Conservation (phyloP, 2,797 vertebrate genomes). For the Thamnophis elegans region DNA sequence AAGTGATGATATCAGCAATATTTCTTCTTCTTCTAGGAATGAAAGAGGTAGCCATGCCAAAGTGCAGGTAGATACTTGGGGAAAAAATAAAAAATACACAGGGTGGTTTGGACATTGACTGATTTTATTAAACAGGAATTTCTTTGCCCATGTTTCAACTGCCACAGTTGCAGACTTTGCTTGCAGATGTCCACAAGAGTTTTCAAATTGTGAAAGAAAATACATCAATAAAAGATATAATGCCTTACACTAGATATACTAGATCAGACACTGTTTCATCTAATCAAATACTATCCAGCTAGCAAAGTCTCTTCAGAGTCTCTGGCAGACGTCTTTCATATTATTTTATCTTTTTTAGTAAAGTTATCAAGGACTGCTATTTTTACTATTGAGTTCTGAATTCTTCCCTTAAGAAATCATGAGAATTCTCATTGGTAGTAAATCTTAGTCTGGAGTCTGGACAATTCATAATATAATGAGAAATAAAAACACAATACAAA, state of each 20-base stretch:
- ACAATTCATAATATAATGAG: neutral
- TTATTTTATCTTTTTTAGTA: neutral
- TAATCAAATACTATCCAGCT: neutral
- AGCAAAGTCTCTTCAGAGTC: neutral
- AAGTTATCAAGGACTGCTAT: neutral
- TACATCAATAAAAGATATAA: neutral
- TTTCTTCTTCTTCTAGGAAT: neutral
- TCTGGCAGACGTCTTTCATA: neutral
- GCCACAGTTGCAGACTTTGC: neutral
- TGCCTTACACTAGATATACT: neutral
- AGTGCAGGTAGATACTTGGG: neutral
- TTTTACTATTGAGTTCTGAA: neutral
- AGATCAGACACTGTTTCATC: neutral
- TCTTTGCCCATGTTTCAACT: neutral
- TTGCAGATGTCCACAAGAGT: neutral
- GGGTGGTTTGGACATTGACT: neutral
- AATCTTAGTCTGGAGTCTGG: neutral
- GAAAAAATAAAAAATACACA: neutral
- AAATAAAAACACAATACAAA: neutral
- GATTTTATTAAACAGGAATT: neutral
- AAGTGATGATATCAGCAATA: neutral
- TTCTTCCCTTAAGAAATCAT: neutral
- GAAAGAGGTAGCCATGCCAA: neutral
- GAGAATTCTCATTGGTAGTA: neutral
- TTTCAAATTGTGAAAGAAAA: neutral